These are phyloP conservation scores for Acanthurus tractus DNA, from an alignment of 2,797 vertebrate species.

Conservation along the genomic window DNA sequence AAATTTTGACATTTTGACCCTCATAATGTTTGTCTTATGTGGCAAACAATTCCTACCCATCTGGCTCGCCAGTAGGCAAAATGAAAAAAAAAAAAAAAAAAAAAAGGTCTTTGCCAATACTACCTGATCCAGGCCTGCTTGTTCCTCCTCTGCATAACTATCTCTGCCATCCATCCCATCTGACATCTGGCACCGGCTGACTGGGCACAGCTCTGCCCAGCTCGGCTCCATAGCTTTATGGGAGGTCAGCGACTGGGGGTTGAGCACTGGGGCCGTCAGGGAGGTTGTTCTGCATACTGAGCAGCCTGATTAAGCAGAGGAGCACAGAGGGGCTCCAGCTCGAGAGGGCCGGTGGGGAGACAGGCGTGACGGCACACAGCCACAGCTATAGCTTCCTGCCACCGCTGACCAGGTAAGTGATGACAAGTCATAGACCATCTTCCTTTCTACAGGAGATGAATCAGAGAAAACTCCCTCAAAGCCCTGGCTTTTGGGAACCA, in stretches of 20 bases:
- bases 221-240: constrained; percentile 77
- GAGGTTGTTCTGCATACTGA: constrained; percentile 81
- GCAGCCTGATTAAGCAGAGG: constrained; percentile 81
- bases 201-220: constrained; percentile 77
- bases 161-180: constrained; percentile 77
- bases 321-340: constrained; percentile 69
- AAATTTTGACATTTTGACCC: constrained; percentile 38
- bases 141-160: constrained; percentile 74
- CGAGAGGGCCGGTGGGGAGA: constrained; percentile 65
- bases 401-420: constrained; percentile 68
- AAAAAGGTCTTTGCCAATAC: constrained; percentile 45
- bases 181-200: constrained; percentile 82
- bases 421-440: constrained; percentile 55
- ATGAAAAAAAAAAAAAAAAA: constrained; percentile 63
- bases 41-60: constrained; percentile 55
- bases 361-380: constrained; percentile 70
- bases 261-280: constrained; percentile 70
- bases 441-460: constrained; percentile 27
- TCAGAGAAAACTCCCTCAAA: constrained; percentile 2
- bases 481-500: neutral
- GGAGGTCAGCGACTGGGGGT: constrained; percentile 80
- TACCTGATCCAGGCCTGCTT: constrained; percentile 69
- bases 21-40: constrained; percentile 52
- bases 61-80: constrained; percentile 56
- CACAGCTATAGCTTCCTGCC: constrained; percentile 56